Evolutionary conservation across 1,140 invertebrate species (phyloP), one percentile per base, ranked within the genome.

Genomic region (Vollenhovia emeryi): DNA sequence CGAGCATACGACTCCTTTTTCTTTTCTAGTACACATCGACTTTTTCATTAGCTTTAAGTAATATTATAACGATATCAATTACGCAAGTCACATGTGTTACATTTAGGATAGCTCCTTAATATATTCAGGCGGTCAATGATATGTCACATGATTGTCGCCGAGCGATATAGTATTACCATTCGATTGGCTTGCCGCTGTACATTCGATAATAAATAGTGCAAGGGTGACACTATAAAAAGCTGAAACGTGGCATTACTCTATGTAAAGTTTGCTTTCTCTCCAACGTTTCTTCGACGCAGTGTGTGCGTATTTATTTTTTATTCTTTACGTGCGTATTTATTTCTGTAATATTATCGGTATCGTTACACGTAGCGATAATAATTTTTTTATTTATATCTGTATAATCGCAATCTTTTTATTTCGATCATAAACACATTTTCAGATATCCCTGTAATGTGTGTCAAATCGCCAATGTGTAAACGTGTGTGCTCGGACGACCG

Each of bases 11-110:
- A 21, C 57, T 75, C 21, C 36, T 43, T 59, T 43, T 64, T 79
- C 52, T 50, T 85, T 84, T 84, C 52, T 74, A 85, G 27, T 87
- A 52, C 76, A 80, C 85, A 75, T 90, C 85, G 84, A 27, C n/a
- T 13, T 48, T 3, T 45, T 43, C n/a, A 76, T 76, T 74, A 76
- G 36, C 40, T 60, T 43, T 60, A 75, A 59, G 27, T 45, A 68
- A 50, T 36, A 50, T 36, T 36, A 50, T 36, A 15, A 50, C 15
- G 52, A 36, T 66, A 66, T 76, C 57, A 36, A 36, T 36, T 66
- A 36, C 30, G 30, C 18, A 40, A 79, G n/a, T 79, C 60, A 52
- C 43, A 43, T 57, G 30, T 73, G 30, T 57, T 30, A 50, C 9
- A 33, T 40, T 68, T 79, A 79, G 75, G 43, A 24, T 79, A 79